These are phyloP conservation scores for Chaetorhynchus papuensis DNA, from an alignment of 2,113 vertebrate genomes.

Conservation along the genomic window DNA sequence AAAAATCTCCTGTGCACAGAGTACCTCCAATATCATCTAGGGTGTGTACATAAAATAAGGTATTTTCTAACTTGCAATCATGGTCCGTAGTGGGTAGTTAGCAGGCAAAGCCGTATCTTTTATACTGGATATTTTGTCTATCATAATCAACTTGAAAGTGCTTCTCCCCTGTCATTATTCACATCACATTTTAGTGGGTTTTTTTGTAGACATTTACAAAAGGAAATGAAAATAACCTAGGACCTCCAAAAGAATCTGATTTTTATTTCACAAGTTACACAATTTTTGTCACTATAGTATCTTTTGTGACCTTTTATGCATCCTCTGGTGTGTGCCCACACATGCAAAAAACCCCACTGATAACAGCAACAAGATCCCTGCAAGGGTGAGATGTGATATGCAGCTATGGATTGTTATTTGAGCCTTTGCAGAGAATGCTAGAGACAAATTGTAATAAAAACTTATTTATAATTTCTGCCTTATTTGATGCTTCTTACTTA, in stretches of 20 bases:
- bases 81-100: neutral
- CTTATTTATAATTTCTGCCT: neutral
- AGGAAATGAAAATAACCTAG: neutral
- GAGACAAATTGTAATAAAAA: neutral
- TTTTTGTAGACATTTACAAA: neutral
- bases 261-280: neutral
- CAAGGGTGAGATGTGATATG: neutral
- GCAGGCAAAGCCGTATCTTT: neutral
- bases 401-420: neutral
- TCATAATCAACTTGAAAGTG: neutral
- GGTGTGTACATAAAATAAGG: neutral
- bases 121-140: neutral
- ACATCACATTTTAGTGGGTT: neutral
- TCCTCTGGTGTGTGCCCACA: neutral
- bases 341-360: rapidly evolving
- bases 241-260: neutral
- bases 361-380: neutral
- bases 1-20: neutral
- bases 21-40: neutral
- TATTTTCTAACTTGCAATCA: neutral
- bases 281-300: neutral
- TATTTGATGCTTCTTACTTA: neutral
- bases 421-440: neutral
- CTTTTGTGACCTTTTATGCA: neutral
- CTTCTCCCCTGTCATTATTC: neutral